Evolutionary conservation across 2,888 invertebrate genomes (phyloP).

Genomic region (Ceriagrion tenellum): DNA sequence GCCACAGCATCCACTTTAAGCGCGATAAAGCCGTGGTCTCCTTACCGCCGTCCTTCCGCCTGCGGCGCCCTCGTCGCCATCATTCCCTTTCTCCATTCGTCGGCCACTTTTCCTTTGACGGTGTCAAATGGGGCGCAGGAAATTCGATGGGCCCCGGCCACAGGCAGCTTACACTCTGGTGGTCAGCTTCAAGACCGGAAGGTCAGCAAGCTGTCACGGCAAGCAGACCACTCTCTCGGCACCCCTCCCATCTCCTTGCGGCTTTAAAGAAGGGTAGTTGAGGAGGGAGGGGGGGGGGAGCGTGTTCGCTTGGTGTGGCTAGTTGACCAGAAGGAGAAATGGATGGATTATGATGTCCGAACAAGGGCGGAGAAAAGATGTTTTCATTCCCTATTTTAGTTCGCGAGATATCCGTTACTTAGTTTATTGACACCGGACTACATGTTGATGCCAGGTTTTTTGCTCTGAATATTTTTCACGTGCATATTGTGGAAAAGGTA

Average conservation of each 20-base stretch:
- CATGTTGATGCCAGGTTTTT: not conserved
- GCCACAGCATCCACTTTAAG: not conserved
- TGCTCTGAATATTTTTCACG: not conserved
- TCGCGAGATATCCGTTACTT: not conserved
- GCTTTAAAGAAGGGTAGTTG: not conserved
- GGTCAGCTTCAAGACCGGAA: conserved; percentile 45
- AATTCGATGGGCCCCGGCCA: conserved; percentile 44
- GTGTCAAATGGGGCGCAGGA: conserved; percentile 60
- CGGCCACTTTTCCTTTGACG: conserved; percentile 56
- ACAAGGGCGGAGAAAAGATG: not conserved
- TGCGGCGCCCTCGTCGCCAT: conserved; percentile 2
- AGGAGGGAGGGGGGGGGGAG: not conserved
- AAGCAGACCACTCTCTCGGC: conserved; percentile 21
- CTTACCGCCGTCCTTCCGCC: conserved; percentile 12
- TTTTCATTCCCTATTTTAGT: not conserved
- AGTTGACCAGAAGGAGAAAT: conserved; percentile 60
- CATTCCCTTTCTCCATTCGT: not conserved
- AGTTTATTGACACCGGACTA: not conserved
- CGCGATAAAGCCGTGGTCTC: conserved; percentile 6
- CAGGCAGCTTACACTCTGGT: conserved; percentile 48
- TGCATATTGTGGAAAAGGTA: not conserved
- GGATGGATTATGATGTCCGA: conserved; percentile 58
- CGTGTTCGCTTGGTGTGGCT: not conserved
- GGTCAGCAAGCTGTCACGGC: conserved; percentile 43
- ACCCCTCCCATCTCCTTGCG: not conserved